Conservation (phyloP, 2,797 vertebrate genomes). For the Ciconia nigra region DNA sequence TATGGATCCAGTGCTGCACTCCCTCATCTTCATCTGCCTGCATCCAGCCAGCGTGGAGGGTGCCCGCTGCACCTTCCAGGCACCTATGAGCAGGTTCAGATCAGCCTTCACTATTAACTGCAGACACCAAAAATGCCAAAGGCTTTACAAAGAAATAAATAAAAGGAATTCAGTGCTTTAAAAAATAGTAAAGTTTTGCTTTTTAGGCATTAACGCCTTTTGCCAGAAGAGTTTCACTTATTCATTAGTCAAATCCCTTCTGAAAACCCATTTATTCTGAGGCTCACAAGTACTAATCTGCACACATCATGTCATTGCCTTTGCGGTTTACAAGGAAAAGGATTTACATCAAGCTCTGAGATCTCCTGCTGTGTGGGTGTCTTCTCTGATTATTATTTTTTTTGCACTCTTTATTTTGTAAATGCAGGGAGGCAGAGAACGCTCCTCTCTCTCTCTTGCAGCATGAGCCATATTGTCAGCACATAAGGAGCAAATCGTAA, state of each 20-base stretch:
- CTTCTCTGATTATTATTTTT: not conserved
- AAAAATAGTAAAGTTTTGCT: not conserved
- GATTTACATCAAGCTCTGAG: not conserved
- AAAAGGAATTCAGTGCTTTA: not conserved
- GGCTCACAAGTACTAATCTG: not conserved
- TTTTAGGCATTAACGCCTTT: not conserved
- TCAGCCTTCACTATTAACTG: not conserved
- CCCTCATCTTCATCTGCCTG: not conserved
- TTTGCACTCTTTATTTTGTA: not conserved
- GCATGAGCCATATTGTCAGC: not conserved
- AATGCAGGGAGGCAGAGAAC: not conserved
- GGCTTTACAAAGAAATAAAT: not conserved
- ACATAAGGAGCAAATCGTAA: not conserved
- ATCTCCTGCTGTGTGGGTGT: not conserved
- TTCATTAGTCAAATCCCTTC: not conserved
- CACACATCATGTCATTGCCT: not conserved
- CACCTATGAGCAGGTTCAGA: rapidly evolving
- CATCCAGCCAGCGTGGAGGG: rapidly evolving
- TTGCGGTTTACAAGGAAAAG: not conserved
- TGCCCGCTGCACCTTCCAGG: rapidly evolving
- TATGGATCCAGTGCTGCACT: not conserved
- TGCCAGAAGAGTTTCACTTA: not conserved
- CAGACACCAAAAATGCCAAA: not conserved
- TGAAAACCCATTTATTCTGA: not conserved
- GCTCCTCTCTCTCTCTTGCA: not conserved